phyloP scores from a whole-genome alignment of 2,113 vertebrate genomes.

The Myotis yumanensis region DNA sequence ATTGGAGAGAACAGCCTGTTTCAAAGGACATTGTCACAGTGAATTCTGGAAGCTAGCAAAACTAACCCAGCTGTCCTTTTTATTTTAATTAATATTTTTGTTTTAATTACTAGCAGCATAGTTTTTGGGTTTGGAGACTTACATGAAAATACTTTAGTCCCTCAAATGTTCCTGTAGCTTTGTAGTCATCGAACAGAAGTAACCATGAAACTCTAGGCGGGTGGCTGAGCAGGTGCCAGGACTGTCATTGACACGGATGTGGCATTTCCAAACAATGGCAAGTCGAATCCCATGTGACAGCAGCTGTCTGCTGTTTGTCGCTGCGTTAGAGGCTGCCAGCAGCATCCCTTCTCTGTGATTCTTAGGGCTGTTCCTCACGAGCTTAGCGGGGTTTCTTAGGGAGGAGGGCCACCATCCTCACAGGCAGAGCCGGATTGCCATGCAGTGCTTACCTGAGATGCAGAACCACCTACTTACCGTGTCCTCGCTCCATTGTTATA shows the following conservation, averaged over 20 bases:
- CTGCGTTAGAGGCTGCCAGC: not conserved
- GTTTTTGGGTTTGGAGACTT: conserved; percentile 71
- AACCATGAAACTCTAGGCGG: not conserved
- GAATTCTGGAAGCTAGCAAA: conserved; percentile 51
- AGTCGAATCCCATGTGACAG: conserved; percentile 25
- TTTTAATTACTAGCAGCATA: conserved; percentile 62
- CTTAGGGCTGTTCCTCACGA: conserved; percentile 38
- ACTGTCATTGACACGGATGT: not conserved
- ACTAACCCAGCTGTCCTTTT: conserved; percentile 53
- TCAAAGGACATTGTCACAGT: not conserved
- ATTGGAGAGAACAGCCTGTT: conserved; percentile 44
- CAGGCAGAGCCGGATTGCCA: not conserved
- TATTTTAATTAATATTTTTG: conserved; percentile 18
- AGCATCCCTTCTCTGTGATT: conserved; percentile 34
- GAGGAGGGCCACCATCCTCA: not conserved
- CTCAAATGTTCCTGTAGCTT: conserved; percentile 49
- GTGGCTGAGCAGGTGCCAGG: conserved; percentile 33
- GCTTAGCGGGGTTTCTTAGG: conserved; percentile 19
- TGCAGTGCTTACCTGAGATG: conserved; percentile 4
- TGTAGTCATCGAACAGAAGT: conserved; percentile 26
- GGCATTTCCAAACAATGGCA: not conserved
- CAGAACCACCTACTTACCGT: conserved; percentile 32
- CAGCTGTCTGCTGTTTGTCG: conserved; percentile 4
- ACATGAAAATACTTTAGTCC: conserved; percentile 62
- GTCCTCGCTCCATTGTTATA: conserved; percentile 10